Evolutionary conservation across 2,797 vertebrate genomes (phyloP).

Genomic region (Sebastes steindachneri): DNA sequence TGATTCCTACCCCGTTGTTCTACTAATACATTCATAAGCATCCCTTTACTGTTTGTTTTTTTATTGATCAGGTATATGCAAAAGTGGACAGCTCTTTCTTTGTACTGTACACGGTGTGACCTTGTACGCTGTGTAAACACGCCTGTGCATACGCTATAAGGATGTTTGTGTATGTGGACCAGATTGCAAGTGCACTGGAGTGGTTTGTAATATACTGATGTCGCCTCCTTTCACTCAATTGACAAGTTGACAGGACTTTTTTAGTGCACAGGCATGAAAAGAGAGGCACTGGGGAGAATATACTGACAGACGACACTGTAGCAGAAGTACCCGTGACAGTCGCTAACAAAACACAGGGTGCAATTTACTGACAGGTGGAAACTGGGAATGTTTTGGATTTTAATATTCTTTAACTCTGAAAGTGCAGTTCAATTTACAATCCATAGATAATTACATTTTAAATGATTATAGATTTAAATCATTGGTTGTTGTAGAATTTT

Average conservation of each 20-base stretch:
- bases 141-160: constrained; percentile 6
- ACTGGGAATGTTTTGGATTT: background rate
- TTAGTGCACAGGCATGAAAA: constrained; percentile 18
- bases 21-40: background rate
- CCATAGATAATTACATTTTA: background rate
- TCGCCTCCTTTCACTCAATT: constrained; percentile 39
- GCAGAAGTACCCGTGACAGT: background rate
- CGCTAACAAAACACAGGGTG: background rate
- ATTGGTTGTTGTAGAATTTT: background rate
- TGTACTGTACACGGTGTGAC: constrained; percentile 3
- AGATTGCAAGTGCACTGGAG: constrained; percentile 11
- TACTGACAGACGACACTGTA: background rate
- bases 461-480: background rate
- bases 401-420: background rate
- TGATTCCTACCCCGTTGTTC: background rate
- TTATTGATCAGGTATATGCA: background rate
- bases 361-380: background rate
- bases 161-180: constrained; percentile 2
- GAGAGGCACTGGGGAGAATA: constrained; percentile 7
- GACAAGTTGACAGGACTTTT: constrained; percentile 45
- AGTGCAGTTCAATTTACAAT: background rate
- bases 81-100: background rate
- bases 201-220: constrained; percentile 37
- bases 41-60: background rate
- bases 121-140: constrained; percentile 33